A percentile compares a stretch with the other conserved stretches of the same genome.
These are phyloP conservation scores for Esperia sulphurella DNA, from an alignment of 2,888 invertebrate species.

Conservation along the genomic window DNA sequence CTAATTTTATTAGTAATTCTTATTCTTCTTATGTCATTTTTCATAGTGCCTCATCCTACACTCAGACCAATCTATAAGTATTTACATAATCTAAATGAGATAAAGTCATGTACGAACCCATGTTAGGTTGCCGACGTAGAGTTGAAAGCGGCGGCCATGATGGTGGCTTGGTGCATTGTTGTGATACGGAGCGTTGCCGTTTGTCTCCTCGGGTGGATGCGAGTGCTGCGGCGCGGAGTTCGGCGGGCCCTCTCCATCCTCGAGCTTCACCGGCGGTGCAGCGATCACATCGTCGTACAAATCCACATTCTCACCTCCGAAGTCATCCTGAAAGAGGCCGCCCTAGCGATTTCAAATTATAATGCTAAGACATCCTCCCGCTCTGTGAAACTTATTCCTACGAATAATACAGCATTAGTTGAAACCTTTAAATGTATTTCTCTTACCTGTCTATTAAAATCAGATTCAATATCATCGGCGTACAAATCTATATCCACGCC, in stretches of 20 bases:
- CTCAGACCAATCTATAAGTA: no score
- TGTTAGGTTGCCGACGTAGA: slow-evolving; percentile 98
- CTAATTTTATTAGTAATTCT: no score
- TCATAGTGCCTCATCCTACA: no score
- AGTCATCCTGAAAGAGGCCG: slow-evolving; percentile 83
- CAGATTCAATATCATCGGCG: slow-evolving; percentile 97
- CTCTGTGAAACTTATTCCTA: no score
- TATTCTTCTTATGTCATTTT: no score
- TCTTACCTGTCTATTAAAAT: slow-evolving; percentile 83
- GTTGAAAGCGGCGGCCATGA: slow-evolving; percentile 91
- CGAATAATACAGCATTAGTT: no score
- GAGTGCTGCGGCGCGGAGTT: slow-evolving; percentile 77
- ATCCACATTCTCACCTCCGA: slow-evolving; percentile 93
- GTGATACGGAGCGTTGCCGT: slow-evolving; percentile 83
- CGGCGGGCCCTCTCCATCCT: slow-evolving; percentile 78
- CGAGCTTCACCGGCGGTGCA: slow-evolving; percentile 82
- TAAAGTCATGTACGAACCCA: slow-evolving; percentile 88
- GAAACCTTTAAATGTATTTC: background rate
- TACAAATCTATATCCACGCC: slow-evolving; percentile 98
- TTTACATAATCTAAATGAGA: slow-evolving; percentile 60
- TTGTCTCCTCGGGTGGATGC: slow-evolving; percentile 83
- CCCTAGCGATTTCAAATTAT: slow-evolving; percentile 18
- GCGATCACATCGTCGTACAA: slow-evolving; percentile 97
- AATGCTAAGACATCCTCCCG: background rate
- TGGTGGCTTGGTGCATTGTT: slow-evolving; percentile 86